phyloP scores from a whole-genome alignment of 2,113 vertebrate genomes.

The Poeciliopsis prolifica region DNA sequence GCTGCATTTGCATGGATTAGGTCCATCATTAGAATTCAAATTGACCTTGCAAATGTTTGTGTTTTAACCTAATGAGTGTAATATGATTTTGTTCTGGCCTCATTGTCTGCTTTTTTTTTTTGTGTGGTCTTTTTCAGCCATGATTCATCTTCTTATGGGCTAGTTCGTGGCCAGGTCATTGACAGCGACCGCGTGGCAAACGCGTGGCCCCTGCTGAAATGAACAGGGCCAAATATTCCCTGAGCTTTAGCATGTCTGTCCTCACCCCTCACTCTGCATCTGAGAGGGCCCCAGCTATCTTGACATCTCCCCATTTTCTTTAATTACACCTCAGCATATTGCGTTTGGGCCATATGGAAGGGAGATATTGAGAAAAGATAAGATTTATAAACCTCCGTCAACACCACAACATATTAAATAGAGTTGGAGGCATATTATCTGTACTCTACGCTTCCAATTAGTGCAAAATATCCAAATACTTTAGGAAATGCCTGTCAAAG shows the following conservation, averaged over 20 bases:
- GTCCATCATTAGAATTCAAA: conserved; percentile 44
- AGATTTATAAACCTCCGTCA: conserved; percentile 84
- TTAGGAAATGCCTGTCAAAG: conserved; percentile 60
- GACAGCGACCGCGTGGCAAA: conserved; percentile 50
- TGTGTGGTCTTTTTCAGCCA: conserved; percentile 32
- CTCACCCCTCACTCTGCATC: conserved; percentile 81
- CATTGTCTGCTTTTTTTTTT: conserved; percentile 28
- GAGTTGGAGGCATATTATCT: conserved; percentile 76
- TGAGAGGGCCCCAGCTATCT: conserved; percentile 74
- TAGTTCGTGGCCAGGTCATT: conserved; percentile 36
- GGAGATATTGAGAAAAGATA: conserved; percentile 83
- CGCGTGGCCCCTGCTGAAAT: conserved; percentile 62
- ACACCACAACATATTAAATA: conserved; percentile 79
- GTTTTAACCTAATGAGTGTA: conserved; percentile 49
- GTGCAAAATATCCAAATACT: conserved; percentile 78
- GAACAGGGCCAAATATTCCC: conserved; percentile 68
- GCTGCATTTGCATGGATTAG: conserved; percentile 50
- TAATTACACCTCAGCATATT: conserved; percentile 83
- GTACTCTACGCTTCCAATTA: conserved; percentile 77
- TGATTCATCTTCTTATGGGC: conserved; percentile 41
- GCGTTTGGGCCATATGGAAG: conserved; percentile 77
- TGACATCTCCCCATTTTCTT: conserved; percentile 82
- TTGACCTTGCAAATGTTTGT: conserved; percentile 47
- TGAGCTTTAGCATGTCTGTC: conserved; percentile 79
- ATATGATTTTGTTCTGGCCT: conserved; percentile 23